These are phyloP conservation scores for Sitta carolinensis DNA, from an alignment of 2,797 vertebrate genomes.

Conservation along the genomic window DNA sequence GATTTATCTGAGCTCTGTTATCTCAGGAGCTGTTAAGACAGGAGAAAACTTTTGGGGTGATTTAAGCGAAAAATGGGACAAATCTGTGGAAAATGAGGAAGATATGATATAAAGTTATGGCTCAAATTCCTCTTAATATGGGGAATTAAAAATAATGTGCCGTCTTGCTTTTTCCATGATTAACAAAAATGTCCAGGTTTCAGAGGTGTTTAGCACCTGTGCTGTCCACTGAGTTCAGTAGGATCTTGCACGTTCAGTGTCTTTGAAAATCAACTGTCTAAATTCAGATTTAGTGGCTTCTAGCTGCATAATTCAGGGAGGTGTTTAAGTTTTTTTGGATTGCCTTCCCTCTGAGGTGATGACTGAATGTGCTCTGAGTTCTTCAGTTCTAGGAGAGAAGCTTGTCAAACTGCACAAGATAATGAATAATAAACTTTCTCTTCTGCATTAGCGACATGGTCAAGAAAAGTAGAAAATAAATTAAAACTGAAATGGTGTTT, in stretches of 20 bases:
- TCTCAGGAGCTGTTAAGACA: background rate
- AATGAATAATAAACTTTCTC: slow-evolving; percentile 42
- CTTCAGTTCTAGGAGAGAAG: background rate
- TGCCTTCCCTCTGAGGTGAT: background rate
- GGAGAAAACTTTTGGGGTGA: background rate
- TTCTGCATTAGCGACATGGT: background rate
- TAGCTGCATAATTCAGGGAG: background rate
- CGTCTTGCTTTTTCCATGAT: background rate
- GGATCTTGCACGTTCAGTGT: background rate
- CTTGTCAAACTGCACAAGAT: slow-evolving; percentile 21
- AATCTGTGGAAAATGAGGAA: background rate
- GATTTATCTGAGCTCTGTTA: background rate
- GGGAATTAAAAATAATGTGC: background rate
- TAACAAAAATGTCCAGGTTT: background rate
- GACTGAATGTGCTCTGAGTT: background rate
- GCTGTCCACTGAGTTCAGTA: background rate
- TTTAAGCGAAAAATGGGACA: background rate
- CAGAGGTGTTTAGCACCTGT: background rate
- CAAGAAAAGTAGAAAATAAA: slow-evolving; percentile 33
- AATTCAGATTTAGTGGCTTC: background rate
- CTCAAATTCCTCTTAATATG: background rate
- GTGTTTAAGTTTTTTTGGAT: background rate
- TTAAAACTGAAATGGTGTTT: slow-evolving; percentile 4
- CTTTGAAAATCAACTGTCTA: background rate
- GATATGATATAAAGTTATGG: background rate